phyloP scores from a whole-genome alignment of 1,140 invertebrate genomes.

The Dinoponera quadriceps region DNA sequence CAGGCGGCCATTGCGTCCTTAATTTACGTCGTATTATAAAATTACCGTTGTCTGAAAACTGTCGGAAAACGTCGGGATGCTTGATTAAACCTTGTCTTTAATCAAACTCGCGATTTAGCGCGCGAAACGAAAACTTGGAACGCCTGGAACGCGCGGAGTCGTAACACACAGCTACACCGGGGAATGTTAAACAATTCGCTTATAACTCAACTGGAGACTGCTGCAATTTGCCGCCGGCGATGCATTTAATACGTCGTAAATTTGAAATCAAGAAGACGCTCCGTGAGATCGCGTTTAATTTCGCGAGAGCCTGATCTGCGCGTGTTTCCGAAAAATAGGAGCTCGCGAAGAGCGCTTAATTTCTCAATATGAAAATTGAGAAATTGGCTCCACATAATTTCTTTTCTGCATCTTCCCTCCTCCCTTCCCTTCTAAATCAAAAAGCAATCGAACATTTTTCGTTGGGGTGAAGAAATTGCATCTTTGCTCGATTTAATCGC shows the following conservation, averaged over 20 bases:
- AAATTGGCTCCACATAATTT: too few relatives aligned
- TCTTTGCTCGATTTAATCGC: constrained; percentile 6
- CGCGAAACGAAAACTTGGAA: constrained; percentile 46
- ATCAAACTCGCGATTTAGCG: constrained; percentile 53
- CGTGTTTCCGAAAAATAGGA: constrained; percentile 11
- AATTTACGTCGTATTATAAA: constrained; percentile 22
- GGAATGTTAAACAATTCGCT: constrained; percentile 51
- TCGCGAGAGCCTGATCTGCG: constrained; percentile 6
- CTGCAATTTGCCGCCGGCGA: constrained; percentile 20
- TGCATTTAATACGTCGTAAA: constrained; percentile 28
- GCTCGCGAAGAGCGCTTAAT: not conserved
- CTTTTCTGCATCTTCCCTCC: too few relatives aligned
- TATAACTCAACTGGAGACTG: constrained; percentile 34
- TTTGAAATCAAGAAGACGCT: constrained; percentile 11
- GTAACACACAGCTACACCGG: constrained; percentile 28
- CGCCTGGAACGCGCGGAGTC: constrained; percentile 10
- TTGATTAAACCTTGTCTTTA: constrained; percentile 49
- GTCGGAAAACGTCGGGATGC: constrained; percentile 10
- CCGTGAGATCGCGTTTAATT: constrained; percentile 33
- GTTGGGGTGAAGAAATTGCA: constrained; percentile 23
- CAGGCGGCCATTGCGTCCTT: not conserved
- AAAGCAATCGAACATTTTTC: not conserved
- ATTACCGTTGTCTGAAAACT: not conserved
- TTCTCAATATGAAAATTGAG: not conserved
- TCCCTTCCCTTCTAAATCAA: too few relatives aligned